Evolutionary conservation across 2,113 vertebrate genomes (phyloP).

Genomic region (Bungarus multicinctus): DNA sequence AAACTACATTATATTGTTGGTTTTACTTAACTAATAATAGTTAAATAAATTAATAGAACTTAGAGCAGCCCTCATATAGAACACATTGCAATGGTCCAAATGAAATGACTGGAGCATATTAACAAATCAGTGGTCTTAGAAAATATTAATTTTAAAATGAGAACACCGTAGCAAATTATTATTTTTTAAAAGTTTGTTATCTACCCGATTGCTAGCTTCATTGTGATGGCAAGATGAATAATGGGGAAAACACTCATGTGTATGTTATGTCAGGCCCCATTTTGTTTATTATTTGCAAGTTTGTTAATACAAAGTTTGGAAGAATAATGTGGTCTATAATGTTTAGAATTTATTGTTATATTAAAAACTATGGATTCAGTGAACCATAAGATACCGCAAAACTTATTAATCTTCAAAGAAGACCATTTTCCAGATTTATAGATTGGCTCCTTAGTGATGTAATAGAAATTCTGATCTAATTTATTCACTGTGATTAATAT

Average conservation of each 20-base stretch:
- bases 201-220: background rate
- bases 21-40: no score
- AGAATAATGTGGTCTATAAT: background rate
- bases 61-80: no score
- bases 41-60: no score
- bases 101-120: no score
- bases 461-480: background rate
- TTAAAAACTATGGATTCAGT: background rate
- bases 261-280: background rate
- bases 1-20: no score
- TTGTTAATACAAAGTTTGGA: background rate
- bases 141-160: background rate
- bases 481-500: background rate
- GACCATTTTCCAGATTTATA: background rate
- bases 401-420: background rate
- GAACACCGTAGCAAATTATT: background rate
- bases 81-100: no score
- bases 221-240: background rate
- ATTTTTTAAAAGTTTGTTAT: background rate
- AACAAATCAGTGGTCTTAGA: background rate
- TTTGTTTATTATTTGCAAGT: background rate
- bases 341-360: background rate
- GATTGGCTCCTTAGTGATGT: background rate
- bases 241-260: background rate
- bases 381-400: background rate